phyloP scores from a whole-genome alignment of 2,797 vertebrate species.

The Sardinella longiceps region DNA sequence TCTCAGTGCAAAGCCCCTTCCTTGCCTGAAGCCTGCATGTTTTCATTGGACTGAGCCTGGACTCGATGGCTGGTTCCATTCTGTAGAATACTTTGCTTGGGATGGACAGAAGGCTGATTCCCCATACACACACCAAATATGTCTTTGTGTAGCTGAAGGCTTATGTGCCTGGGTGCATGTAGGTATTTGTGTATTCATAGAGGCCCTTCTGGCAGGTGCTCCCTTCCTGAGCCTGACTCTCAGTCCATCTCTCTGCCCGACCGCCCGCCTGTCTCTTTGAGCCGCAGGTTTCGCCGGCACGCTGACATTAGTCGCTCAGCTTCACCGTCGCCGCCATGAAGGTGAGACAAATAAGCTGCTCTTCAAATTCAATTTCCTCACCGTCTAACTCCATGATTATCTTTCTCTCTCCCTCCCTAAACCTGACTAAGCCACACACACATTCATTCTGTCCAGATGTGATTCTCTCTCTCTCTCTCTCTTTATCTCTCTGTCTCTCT shows the following conservation, averaged over 20 bases:
- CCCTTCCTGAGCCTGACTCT: background rate
- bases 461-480: background rate
- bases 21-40: too few species aligned
- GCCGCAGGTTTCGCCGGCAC: background rate
- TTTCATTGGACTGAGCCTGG: too few species aligned
- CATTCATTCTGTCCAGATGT: background rate
- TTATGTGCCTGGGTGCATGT: background rate
- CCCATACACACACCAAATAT: too few species aligned
- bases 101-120: too few species aligned
- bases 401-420: background rate
- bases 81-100: too few species aligned
- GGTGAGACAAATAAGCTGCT: constrained; percentile 14
- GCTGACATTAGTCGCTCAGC: background rate
- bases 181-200: background rate
- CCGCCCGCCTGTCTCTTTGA: background rate
- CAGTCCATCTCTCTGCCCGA: background rate
- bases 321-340: background rate
- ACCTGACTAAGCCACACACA: background rate
- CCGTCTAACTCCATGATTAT: background rate
- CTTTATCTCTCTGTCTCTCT: too few species aligned
- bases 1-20: too few species aligned
- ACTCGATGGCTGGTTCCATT: too few species aligned
- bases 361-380: constrained; percentile 18
- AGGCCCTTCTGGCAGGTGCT: background rate
- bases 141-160: background rate